These are phyloP conservation scores for Lepilemur septentrionalis DNA, from an alignment of 2,797 vertebrate species.

Conservation along the genomic window DNA sequence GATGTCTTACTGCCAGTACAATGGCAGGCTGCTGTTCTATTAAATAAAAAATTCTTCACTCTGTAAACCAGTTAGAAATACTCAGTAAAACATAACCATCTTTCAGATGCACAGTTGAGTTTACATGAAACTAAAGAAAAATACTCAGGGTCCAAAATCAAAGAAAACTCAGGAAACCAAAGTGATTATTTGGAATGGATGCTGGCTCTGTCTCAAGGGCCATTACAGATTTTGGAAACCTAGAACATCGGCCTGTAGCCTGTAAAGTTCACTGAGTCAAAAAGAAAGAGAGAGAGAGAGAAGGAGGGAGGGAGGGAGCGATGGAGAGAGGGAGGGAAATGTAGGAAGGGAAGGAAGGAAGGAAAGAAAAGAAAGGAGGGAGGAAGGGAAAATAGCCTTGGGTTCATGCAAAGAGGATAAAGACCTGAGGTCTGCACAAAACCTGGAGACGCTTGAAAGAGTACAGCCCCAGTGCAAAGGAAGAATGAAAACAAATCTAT, in stretches of 20 bases:
- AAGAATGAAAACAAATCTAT: neutral
- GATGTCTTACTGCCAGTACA: neutral
- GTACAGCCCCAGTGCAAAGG: neutral
- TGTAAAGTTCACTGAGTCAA: neutral
- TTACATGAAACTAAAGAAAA: neutral
- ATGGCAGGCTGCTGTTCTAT: neutral
- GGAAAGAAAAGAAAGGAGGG: too few species aligned
- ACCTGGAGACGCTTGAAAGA: neutral
- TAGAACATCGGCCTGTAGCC: neutral
- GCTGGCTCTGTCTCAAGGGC: neutral
- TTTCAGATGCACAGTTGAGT: neutral
- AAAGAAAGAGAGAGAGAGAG: neutral
- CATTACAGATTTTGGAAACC: neutral
- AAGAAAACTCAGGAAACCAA: neutral
- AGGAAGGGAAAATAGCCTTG: neutral
- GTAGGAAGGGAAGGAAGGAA: too few species aligned
- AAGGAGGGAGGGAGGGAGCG: too few species aligned
- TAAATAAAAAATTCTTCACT: neutral
- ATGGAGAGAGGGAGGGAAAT: fast-evolving
- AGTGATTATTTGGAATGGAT: neutral
- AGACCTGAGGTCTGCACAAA: neutral
- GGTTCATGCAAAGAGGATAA: neutral
- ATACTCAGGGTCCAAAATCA: neutral
- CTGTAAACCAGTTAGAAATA: neutral
- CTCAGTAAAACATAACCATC: neutral